Base-by-base conservation (phyloP, 1,140 invertebrate species). In the Hormaphis cornu region DNA sequence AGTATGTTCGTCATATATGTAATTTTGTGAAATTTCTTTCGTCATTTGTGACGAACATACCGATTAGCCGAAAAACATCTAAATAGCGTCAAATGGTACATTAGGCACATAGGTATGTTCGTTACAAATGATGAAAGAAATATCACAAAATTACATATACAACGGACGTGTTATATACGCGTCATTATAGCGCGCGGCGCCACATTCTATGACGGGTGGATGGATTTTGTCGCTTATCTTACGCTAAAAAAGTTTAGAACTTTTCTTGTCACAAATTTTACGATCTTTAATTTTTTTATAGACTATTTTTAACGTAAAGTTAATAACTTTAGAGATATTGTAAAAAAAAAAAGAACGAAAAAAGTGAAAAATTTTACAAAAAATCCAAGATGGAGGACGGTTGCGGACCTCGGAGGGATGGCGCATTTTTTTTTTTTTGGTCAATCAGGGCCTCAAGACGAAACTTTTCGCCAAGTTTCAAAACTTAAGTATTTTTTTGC, bases 351-450 rank as follows among this genome's bases (percentile, higher is more conserved):
- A n/a, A n/a, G n/a, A 22, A 8, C 44, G 20, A 46, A 46, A 46
- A 22, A 24, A 46, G 44, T 46, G 44, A 46, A 46, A 46, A 46
- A 46, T 46, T 46, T 46, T 20, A 8, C 44, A 8, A 22, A 46
- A 24, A 46, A 46, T 46, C 44, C 24, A 53, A 53, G 24, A 53
- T 53, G 50, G 50, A 12, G 50, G 50, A 28, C 24, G 16, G 14
- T 53, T 28, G 24, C 24, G 50, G 50, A 53, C 50, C 50, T 53
- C 50, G 24, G 24, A 28, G 24, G 50, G 26, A 53, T 53, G 50
- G 50, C 50, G 50, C 22, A 26, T n/a, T n/a, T n/a, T n/a, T n/a
- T 53, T 53, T 53, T 53, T 53, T 53, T 53, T 28, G 26, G 48
- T 52, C 14, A 52, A 52, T 52, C 22, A 52, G 48, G 22, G 6